A percentile compares a stretch with the other conserved stretches of the same genome.
These are phyloP conservation scores for Alsophila aescularia DNA, from an alignment of 2,888 invertebrate genomes.

Conservation along the genomic window DNA sequence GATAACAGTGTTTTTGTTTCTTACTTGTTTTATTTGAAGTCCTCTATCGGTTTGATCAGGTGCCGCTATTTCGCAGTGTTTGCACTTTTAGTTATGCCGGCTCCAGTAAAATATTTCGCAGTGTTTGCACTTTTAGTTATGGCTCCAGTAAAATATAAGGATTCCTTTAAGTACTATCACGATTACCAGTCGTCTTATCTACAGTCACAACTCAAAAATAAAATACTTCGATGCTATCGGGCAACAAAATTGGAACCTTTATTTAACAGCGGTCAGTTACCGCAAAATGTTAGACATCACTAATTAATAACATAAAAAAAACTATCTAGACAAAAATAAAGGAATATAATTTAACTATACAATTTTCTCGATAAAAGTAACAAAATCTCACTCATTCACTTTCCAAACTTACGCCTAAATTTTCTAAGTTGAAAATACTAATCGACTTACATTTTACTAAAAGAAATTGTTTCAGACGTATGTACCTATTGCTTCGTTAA, in stretches of 20 bases:
- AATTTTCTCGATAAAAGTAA: slow-evolving; percentile 52
- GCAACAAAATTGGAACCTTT: slow-evolving; percentile 19
- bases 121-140: too few relatives aligned
- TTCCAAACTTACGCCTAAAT: slow-evolving; percentile 51
- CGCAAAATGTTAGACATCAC: slow-evolving; percentile 36
- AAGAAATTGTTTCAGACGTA: slow-evolving; percentile 47
- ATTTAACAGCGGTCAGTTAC: slow-evolving; percentile 4
- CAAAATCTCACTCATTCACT: slow-evolving; percentile 56
- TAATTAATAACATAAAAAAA: slow-evolving; percentile 51
- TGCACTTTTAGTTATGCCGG: too few relatives aligned
- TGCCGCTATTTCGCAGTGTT: too few relatives aligned
- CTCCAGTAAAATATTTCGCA: too few relatives aligned
- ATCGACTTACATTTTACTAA: slow-evolving; percentile 39
- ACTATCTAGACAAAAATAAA: slow-evolving; percentile 58
- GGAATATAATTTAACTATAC: slow-evolving; percentile 71
- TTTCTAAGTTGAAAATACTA: slow-evolving; percentile 51
- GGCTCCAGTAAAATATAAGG: too few relatives aligned
- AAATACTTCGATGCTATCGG: slow-evolving; percentile 11
- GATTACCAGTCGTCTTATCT: slow-evolving; percentile 67
- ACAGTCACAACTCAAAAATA: slow-evolving; percentile 41
- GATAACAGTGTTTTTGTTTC: too few relatives aligned
- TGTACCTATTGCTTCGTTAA: slow-evolving; percentile 48
- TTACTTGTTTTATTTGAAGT: too few relatives aligned
- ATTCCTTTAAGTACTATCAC: slow-evolving; percentile 80
- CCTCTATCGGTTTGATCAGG: too few relatives aligned